A percentile compares a stretch with the other conserved stretches of the same genome.
These are phyloP conservation scores for Oscheius sp. DNA, from an alignment of 2,888 invertebrate genomes.

Conservation along the genomic window DNA sequence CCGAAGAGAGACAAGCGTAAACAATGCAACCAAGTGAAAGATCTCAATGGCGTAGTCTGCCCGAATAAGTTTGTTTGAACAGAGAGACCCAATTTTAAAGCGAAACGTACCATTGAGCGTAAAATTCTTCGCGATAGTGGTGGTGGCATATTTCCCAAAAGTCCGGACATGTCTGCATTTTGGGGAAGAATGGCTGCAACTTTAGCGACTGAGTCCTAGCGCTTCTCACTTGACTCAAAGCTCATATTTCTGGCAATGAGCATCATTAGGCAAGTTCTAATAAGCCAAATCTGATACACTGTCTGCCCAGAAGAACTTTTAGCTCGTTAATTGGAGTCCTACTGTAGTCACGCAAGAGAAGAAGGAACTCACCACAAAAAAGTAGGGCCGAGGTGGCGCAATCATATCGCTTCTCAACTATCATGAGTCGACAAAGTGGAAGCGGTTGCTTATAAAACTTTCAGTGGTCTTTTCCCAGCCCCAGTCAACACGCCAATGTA, in stretches of 20 bases:
- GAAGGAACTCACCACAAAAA: constrained; percentile 24
- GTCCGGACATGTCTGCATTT: constrained; percentile 39
- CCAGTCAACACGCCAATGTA: constrained; percentile 24
- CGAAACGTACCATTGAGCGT: constrained; percentile 53
- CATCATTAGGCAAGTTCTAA: constrained; percentile 44
- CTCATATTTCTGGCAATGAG: constrained; percentile 40
- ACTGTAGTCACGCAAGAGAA: constrained; percentile 15
- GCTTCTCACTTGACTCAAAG: constrained; percentile 13
- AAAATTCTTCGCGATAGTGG: constrained; percentile 57
- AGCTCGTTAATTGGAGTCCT: constrained; percentile 24
- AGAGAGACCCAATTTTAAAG: too few relatives aligned
- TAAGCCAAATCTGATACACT: constrained; percentile 51
- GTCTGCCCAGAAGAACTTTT: constrained; percentile 1
- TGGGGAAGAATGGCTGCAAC: constrained; percentile 28
- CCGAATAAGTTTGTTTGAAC: too few relatives aligned
- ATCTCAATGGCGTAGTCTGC: neutral
- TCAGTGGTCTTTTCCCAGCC: constrained; percentile 30
- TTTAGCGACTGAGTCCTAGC: neutral
- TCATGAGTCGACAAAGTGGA: constrained; percentile 22
- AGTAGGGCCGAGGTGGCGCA: constrained; percentile 16
- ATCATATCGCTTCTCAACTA: constrained; percentile 22
- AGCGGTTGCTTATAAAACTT: constrained; percentile 34
- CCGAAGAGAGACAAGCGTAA: too few relatives aligned
- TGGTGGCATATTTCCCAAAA: constrained; percentile 55
- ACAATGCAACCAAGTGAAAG: too few relatives aligned